phyloP scores from a whole-genome alignment of 1,140 invertebrate genomes.

The Hypothenemus hampei region DNA sequence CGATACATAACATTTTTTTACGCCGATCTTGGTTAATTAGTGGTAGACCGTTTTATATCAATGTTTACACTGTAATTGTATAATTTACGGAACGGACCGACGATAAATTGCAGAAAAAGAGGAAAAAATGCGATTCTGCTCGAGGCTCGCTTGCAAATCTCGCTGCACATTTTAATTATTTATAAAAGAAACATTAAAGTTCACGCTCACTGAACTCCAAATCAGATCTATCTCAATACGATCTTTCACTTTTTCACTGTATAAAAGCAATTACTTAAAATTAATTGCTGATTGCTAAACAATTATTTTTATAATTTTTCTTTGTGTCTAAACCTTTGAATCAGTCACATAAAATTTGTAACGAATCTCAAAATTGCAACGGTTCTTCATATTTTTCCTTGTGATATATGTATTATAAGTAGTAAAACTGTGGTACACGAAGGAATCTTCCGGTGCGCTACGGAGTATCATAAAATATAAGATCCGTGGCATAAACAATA shows the following conservation, averaged over 20 bases:
- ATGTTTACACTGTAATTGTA: slow-evolving; percentile 16
- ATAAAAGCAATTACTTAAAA: slow-evolving; percentile 3
- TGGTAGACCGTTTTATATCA: slow-evolving; percentile 8
- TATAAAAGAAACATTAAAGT: slow-evolving; percentile 12
- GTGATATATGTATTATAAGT: no score
- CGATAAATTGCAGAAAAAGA: slow-evolving; percentile 2
- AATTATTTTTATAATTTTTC: slow-evolving; percentile 2
- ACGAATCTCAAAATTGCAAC: no score
- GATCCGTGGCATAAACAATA: slow-evolving; percentile 3
- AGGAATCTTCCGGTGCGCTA: no score
- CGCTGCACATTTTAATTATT: slow-evolving; percentile 15
- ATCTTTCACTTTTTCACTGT: slow-evolving; percentile 7
- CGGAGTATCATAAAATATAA: not conserved
- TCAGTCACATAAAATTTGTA: no score
- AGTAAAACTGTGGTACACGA: no score
- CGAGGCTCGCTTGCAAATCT: slow-evolving; percentile 9
- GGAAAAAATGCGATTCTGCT: slow-evolving; percentile 12
- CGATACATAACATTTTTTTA: slow-evolving; percentile 12
- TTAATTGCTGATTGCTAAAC: slow-evolving; percentile 13
- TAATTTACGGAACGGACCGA: slow-evolving; percentile 9
- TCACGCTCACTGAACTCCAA: slow-evolving; percentile 11
- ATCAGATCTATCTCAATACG: slow-evolving; percentile 9
- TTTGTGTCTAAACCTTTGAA: no score
- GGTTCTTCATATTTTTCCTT: no score
- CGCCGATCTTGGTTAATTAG: slow-evolving; percentile 5